Conservation (phyloP, 2,113 vertebrate genomes). For the Paradisaea rubra region DNA sequence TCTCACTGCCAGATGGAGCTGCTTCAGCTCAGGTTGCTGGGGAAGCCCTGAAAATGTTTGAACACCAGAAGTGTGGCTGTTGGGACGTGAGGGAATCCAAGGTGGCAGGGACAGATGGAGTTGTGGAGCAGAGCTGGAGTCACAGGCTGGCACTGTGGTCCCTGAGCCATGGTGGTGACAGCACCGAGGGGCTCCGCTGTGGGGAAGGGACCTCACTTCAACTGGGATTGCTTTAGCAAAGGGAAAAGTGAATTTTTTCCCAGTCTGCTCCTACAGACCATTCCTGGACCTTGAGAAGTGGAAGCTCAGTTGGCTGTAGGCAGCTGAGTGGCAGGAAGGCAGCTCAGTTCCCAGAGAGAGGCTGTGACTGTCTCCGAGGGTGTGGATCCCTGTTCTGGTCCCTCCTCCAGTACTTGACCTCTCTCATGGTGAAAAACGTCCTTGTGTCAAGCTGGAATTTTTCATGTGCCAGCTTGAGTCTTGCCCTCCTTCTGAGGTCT, state of each 20-base stretch:
- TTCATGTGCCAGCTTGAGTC: neutral
- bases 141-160: neutral
- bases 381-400: neutral
- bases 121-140: neutral
- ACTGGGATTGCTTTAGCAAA: neutral
- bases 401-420: neutral
- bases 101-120: constrained; percentile 28
- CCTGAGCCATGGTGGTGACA: accelerated
- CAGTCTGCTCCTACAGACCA: neutral
- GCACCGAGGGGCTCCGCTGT: neutral
- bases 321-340: neutral
- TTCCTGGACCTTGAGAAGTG: neutral
- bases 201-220: neutral
- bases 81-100: neutral
- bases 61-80: neutral
- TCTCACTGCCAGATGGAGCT: accelerated
- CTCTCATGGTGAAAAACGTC: accelerated
- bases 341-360: neutral
- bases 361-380: neutral
- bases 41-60: accelerated
- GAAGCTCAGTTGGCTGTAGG: neutral
- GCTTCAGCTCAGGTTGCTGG: neutral
- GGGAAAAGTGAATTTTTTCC: neutral
- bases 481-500: neutral
- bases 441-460: neutral